Percentiles rank a stretch among this genome's conserved stretches.
Conservation (phyloP, 2,113 vertebrate species). For the Turnix velox region DNA sequence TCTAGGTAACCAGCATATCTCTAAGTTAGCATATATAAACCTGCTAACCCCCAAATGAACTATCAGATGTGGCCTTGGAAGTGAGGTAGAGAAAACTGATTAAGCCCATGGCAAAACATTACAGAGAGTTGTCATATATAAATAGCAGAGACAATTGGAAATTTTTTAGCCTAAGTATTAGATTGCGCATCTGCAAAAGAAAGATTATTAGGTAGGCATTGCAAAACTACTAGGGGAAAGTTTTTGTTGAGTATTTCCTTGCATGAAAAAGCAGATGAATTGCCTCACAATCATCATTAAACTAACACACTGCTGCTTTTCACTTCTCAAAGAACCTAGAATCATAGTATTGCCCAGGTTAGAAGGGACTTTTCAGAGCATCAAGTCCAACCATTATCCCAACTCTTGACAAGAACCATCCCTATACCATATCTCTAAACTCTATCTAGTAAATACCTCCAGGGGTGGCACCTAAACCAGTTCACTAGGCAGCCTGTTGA, state of each 20-base stretch:
- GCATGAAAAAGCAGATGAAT: neutral
- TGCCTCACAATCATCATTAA: neutral
- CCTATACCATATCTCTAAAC: too few relatives aligned
- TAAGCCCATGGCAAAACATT: neutral
- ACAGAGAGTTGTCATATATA: neutral
- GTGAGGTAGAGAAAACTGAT: constrained; percentile 13
- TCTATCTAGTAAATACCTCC: too few relatives aligned
- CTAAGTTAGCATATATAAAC: neutral
- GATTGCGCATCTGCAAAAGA: neutral
- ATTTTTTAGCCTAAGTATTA: neutral
- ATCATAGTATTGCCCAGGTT: too few relatives aligned
- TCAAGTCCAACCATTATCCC: too few relatives aligned
- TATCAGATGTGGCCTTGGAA: neutral
- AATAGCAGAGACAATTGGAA: neutral
- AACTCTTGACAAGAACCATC: too few relatives aligned
- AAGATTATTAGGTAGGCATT: neutral
- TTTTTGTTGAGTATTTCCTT: neutral
- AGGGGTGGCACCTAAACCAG: too few relatives aligned
- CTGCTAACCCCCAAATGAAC: neutral
- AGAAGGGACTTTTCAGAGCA: too few relatives aligned
- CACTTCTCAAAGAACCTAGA: neutral
- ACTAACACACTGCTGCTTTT: neutral
- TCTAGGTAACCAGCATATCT: neutral
- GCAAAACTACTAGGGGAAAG: neutral
- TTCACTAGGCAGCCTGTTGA: too few relatives aligned